A percentile compares a stretch with the other conserved stretches of the same genome.
These are phyloP conservation scores for Calephelis nemesis DNA, from an alignment of 1,140 invertebrate species.

Conservation along the genomic window DNA sequence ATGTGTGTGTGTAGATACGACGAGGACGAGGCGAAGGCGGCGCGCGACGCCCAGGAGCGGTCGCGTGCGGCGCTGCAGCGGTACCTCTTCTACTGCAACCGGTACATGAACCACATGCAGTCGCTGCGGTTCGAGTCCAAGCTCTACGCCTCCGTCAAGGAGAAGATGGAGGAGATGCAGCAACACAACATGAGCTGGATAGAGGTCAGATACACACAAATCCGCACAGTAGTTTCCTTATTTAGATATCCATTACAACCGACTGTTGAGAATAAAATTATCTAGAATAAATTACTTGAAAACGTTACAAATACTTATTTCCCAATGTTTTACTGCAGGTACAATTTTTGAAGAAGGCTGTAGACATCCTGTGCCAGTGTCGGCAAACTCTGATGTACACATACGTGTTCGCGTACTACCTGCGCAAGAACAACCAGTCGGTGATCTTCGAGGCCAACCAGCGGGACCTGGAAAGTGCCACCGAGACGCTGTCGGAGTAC, in stretches of 20 bases:
- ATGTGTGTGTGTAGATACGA: constrained; percentile 83
- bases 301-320: too few species aligned
- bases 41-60: constrained; percentile 96
- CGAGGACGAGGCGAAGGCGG: constrained; percentile 97
- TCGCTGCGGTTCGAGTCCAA: constrained; percentile 99
- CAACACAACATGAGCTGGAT: constrained; percentile 99
- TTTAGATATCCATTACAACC: too few species aligned
- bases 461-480: constrained; percentile 97
- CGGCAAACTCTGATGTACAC: constrained; percentile 99
- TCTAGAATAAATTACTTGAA: too few species aligned
- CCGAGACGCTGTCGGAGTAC: constrained; percentile 98
- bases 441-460: constrained; percentile 99
- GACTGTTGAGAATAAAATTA: too few species aligned
- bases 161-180: constrained; percentile 99
- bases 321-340: constrained; percentile 80
- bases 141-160: constrained; percentile 94
- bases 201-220: constrained; percentile 83
- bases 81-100: constrained; percentile 99
- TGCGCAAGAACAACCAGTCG: constrained; percentile 98
- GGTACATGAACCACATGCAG: constrained; percentile 99
- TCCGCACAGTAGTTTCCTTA: too few species aligned
- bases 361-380: constrained; percentile 98
- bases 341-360: constrained; percentile 98
- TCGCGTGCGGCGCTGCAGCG: constrained; percentile 94
- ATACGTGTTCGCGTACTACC: constrained; percentile 99